These are phyloP conservation scores for Hucho hucho DNA, from an alignment of 2,113 vertebrate genomes.

Conservation along the genomic window DNA sequence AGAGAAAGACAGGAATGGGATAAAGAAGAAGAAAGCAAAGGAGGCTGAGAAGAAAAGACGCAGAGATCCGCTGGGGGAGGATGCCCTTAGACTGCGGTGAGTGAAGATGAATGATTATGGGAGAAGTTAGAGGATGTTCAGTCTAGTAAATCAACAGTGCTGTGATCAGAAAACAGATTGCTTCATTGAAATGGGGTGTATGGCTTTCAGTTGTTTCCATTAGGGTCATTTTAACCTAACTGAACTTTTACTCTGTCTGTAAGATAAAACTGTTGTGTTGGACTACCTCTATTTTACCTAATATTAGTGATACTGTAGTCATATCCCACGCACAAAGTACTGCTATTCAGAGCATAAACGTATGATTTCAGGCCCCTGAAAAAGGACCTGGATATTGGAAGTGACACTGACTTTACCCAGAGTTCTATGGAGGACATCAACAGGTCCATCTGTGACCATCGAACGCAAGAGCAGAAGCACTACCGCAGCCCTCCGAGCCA, in stretches of 20 bases:
- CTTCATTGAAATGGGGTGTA: too few relatives aligned
- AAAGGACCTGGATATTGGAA: constrained; percentile 74
- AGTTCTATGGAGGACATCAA: constrained; percentile 79
- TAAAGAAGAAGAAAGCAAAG: constrained; percentile 75
- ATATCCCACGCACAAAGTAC: too few relatives aligned
- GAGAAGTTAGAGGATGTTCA: background rate
- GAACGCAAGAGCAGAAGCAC: constrained; percentile 74
- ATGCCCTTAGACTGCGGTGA: constrained; percentile 84
- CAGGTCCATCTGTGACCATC: constrained; percentile 72
- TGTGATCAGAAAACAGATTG: background rate
- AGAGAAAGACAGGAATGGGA: constrained; percentile 63
- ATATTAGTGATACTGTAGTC: too few relatives aligned
- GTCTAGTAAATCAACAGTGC: background rate
- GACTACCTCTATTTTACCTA: too few relatives aligned
- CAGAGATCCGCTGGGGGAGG: constrained; percentile 85
- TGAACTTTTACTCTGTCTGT: too few relatives aligned
- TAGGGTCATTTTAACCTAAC: too few relatives aligned
- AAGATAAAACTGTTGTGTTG: too few relatives aligned
- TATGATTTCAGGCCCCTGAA: constrained; percentile 69
- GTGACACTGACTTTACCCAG: constrained; percentile 79
- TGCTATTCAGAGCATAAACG: background rate
- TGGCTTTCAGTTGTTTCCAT: too few relatives aligned
- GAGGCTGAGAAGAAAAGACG: constrained; percentile 75
- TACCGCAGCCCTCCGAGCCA: constrained; percentile 45
- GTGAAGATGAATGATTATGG: constrained; percentile 20